Percentiles rank a stretch among this genome's conserved stretches.
Conservation (phyloP, 2,888 invertebrate species). For the Melanargia galathea region DNA sequence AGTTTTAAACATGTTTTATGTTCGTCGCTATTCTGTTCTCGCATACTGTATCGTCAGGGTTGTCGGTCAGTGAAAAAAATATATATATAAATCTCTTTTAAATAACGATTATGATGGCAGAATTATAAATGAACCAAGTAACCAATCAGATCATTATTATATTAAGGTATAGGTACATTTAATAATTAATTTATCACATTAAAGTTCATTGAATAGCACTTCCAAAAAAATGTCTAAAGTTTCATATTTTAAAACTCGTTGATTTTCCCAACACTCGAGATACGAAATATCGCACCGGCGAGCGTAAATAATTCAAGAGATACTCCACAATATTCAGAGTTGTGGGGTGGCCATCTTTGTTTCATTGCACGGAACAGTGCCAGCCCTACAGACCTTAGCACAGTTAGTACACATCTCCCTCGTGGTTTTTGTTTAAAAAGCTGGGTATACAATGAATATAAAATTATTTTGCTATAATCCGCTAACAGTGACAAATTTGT, state of each 20-base stretch:
- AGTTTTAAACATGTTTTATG: no score
- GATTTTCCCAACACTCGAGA: constrained; percentile 10
- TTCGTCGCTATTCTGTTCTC: no score
- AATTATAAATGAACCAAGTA: not conserved
- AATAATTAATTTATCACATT: not conserved
- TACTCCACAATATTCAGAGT: not conserved
- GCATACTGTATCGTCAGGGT: no score
- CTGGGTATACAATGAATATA: no score
- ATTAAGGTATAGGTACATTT: not conserved
- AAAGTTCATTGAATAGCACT: not conserved
- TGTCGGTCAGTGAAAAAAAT: no score
- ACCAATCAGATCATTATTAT: not conserved
- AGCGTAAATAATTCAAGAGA: constrained; percentile 14
- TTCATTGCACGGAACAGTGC: not conserved
- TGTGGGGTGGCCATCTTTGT: not conserved
- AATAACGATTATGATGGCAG: not conserved
- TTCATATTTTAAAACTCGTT: constrained; percentile 5
- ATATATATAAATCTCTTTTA: no score
- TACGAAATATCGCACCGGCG: constrained; percentile 1
- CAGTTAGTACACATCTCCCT: no score
- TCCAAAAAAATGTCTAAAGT: not conserved
- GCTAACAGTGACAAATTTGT: no score
- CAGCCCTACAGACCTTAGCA: no score
- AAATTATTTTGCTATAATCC: no score
- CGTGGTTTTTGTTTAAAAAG: no score